A percentile compares a stretch with the other conserved stretches of the same genome.
Evolutionary conservation across 2,113 vertebrate genomes (phyloP).

Genomic region (Periophthalmus modestus): DNA sequence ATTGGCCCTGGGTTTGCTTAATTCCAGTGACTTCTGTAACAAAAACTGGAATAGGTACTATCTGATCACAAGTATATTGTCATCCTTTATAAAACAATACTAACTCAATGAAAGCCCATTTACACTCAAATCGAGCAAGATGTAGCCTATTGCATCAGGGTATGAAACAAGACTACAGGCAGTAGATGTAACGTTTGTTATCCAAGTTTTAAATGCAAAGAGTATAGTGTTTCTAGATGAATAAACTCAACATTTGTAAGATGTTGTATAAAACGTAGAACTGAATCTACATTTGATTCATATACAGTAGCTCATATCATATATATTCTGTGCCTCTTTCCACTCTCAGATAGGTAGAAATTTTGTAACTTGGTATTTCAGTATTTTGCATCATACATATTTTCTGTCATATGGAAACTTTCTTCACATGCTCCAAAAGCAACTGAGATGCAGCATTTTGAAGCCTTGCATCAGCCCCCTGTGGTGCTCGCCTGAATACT

Average conservation of each 20-base stretch:
- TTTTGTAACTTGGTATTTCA: not conserved
- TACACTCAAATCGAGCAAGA: too few relatives aligned
- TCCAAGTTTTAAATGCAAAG: not conserved
- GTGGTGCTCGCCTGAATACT: not conserved
- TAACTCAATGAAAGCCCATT: too few relatives aligned
- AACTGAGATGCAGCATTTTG: not conserved
- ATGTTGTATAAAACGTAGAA: too few relatives aligned
- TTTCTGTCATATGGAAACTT: not conserved
- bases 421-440: not conserved
- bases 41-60: not conserved
- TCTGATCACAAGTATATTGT: too few relatives aligned
- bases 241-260: too few relatives aligned
- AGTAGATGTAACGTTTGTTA: not conserved
- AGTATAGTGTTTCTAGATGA: not conserved
- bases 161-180: not conserved
- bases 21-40: not conserved
- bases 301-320: not conserved
- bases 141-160: not conserved
- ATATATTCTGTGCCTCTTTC: not conserved
- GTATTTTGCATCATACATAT: not conserved
- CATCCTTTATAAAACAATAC: too few relatives aligned
- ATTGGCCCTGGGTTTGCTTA: conserved; percentile 26
- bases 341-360: not conserved
- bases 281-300: not conserved
- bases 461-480: not conserved